A percentile compares a stretch with the other conserved stretches of the same genome.
These are phyloP conservation scores for Petrolisthes cinctipes DNA, from an alignment of 2,888 invertebrate genomes.

Conservation along the genomic window DNA sequence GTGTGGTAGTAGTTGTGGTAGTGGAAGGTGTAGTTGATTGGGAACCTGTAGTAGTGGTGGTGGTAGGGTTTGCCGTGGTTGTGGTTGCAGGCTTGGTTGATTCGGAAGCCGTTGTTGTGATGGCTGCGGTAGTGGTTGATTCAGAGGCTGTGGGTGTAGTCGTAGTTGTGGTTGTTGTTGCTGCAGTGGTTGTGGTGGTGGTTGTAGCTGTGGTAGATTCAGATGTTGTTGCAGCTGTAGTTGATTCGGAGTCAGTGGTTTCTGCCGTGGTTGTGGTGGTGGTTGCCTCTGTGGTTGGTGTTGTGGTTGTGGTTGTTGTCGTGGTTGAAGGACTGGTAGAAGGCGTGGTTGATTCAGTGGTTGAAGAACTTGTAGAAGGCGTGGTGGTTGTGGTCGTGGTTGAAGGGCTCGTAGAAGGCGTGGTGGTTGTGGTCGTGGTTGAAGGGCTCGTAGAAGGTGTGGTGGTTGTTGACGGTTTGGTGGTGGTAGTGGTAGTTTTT, in stretches of 20 bases:
- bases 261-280: constrained; percentile 2
- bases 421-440: not conserved
- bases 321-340: not conserved
- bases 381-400: not conserved
- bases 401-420: not conserved
- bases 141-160: not conserved
- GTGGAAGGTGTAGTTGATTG: constrained; percentile 8
- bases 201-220: not conserved
- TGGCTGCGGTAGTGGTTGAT: not conserved
- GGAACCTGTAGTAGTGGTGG: constrained; percentile 6
- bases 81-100: not conserved
- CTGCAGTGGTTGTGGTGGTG: not conserved
- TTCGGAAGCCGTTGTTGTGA: not conserved
- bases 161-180: not conserved
- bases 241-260: constrained; percentile 3
- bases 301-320: constrained; percentile 6
- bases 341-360: not conserved
- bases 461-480: not conserved
- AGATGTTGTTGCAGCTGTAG: not conserved
- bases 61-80: not conserved
- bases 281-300: not conserved
- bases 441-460: constrained; percentile 2
- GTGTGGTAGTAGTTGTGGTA: not conserved
- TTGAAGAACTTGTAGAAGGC: not conserved
- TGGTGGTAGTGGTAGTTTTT: not conserved